Percentiles rank a stretch among this genome's conserved stretches.
These are phyloP conservation scores for Rafetus swinhoei DNA, from an alignment of 2,113 vertebrate species.

Conservation along the genomic window DNA sequence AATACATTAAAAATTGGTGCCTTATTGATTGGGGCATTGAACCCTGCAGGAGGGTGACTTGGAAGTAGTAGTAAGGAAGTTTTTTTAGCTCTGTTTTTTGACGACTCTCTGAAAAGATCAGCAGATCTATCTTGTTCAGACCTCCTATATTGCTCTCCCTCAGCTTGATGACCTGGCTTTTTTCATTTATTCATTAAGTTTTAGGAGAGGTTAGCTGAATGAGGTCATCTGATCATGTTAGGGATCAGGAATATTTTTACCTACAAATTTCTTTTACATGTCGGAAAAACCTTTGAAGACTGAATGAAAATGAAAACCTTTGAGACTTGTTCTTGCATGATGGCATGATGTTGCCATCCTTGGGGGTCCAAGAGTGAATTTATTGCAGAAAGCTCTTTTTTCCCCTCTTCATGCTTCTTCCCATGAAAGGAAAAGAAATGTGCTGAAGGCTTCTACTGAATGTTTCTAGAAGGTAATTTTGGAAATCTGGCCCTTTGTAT, in stretches of 20 bases:
- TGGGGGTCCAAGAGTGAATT: background rate
- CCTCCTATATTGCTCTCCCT: background rate
- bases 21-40: background rate
- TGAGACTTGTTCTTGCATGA: background rate
- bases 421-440: slow-evolving; percentile 23
- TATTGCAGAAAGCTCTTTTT: background rate
- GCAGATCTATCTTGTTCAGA: background rate
- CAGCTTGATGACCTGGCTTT: background rate
- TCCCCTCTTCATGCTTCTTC: background rate
- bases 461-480: background rate
- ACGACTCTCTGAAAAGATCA: background rate
- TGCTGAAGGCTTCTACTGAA: background rate
- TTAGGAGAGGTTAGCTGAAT: background rate
- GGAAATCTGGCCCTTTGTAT: background rate
- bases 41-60: background rate
- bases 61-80: too few species aligned
- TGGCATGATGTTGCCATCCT: background rate
- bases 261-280: background rate
- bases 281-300: background rate
- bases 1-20: background rate
- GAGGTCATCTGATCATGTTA: background rate
- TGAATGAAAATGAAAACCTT: background rate
- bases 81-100: background rate
- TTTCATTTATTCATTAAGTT: background rate
- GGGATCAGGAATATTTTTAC: background rate